These are phyloP conservation scores for Nemapogon koenigi DNA, from an alignment of 2,888 invertebrate species.

Conservation along the genomic window DNA sequence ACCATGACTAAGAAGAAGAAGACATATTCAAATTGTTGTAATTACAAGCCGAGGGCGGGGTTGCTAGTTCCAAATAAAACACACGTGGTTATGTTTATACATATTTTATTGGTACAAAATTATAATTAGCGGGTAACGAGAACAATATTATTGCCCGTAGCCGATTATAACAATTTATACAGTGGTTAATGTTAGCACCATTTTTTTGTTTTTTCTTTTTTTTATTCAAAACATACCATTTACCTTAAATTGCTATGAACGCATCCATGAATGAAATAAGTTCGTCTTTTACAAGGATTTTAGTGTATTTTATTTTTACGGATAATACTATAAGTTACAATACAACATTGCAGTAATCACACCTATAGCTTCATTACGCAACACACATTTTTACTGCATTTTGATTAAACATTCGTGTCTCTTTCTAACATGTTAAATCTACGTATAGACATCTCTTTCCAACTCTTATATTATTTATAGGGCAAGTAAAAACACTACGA, in stretches of 20 bases:
- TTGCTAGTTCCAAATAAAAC: conserved; percentile 12
- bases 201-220: conserved; percentile 36
- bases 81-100: conserved; percentile 23
- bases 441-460: too few species aligned
- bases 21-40: too few species aligned
- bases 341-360: too few species aligned
- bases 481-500: too few species aligned
- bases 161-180: conserved; percentile 23
- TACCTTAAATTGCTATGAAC: conserved; percentile 52
- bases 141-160: conserved; percentile 44
- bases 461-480: too few species aligned
- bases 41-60: too few species aligned
- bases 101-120: conserved; percentile 43
- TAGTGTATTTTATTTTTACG: background rate
- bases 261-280: conserved; percentile 40
- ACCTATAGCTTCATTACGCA: too few species aligned
- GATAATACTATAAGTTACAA: too few species aligned
- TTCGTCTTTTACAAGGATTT: conserved; percentile 35
- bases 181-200: conserved; percentile 51
- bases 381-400: too few species aligned
- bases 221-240: conserved; percentile 44
- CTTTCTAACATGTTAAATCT: too few species aligned
- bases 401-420: too few species aligned
- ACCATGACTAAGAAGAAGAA: too few species aligned
- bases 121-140: conserved; percentile 41